Percentiles rank a stretch among this genome's conserved stretches.
Conservation (phyloP, 2,797 vertebrate genomes). For the Morelia viridis region DNA sequence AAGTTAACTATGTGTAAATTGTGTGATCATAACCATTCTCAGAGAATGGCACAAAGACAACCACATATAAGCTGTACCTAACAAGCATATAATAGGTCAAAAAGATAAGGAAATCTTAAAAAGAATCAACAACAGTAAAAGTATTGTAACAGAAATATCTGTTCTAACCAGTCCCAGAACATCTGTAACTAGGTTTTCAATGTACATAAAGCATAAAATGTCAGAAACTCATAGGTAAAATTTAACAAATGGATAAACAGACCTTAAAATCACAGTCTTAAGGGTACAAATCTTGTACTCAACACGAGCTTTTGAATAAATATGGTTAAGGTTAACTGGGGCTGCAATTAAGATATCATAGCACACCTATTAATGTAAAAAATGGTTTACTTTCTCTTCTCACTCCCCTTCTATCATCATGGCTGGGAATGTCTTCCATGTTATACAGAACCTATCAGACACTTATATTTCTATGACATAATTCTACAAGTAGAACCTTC, state of each 20-base stretch:
- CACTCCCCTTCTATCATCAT: not conserved
- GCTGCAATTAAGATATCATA: not conserved
- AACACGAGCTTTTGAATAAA: not conserved
- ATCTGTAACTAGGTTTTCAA: not conserved
- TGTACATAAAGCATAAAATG: conserved; percentile 12
- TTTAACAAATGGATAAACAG: not conserved
- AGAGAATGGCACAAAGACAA: no score
- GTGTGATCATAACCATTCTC: no score
- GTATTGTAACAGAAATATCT: not conserved
- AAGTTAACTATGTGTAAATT: no score
- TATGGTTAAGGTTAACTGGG: not conserved
- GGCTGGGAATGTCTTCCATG: not conserved
- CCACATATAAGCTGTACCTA: no score
- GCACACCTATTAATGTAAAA: not conserved
- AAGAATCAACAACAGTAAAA: not conserved
- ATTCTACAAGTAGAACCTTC: not conserved
- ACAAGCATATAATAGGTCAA: no score
- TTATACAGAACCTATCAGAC: not conserved
- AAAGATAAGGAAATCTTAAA: not conserved
- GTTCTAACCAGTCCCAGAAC: not conserved
- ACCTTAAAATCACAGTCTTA: not conserved
- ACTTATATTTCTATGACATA: not conserved
- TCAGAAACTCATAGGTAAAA: not conserved
- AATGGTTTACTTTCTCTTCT: not conserved
- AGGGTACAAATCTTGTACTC: not conserved